Percentiles rank a stretch among this genome's conserved stretches.
Evolutionary conservation across 2,113 vertebrate genomes (phyloP).

Genomic region (Numenius arquata): DNA sequence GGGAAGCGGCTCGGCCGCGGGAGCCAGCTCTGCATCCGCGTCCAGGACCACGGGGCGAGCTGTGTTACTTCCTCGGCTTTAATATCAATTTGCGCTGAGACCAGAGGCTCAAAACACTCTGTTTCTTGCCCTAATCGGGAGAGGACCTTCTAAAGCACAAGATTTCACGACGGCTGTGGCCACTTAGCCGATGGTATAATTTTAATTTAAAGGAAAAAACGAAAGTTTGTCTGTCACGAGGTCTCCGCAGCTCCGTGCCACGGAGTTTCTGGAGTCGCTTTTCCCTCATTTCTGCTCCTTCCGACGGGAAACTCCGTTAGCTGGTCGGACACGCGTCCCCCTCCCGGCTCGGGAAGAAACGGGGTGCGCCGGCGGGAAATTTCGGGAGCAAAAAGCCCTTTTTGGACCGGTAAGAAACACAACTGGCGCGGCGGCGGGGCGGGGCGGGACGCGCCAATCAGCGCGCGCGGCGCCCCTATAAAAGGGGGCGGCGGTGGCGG

Average conservation of each 20-base stretch:
- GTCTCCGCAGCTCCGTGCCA: background rate
- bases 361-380: background rate
- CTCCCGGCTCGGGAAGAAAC: background rate
- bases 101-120: rapidly evolving
- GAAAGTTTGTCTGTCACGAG: background rate
- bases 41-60: rapidly evolving
- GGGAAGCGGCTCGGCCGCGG: background rate
- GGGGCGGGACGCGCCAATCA: slow-evolving; percentile 65
- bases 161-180: background rate
- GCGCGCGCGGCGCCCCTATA: slow-evolving; percentile 64
- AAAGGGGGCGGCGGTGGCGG: background rate
- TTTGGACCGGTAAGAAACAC: slow-evolving; percentile 73
- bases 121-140: rapidly evolving
- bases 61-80: slow-evolving; percentile 54
- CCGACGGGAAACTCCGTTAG: background rate
- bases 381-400: slow-evolving; percentile 40
- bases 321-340: background rate
- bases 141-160: background rate
- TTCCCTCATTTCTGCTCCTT: background rate
- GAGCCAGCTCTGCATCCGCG: background rate
- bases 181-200: rapidly evolving
- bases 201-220: slow-evolving; percentile 23
- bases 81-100: background rate
- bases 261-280: background rate
- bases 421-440: slow-evolving; percentile 13